phyloP scores from a whole-genome alignment of 1,140 invertebrate genomes.

The Drosophila willistoni region DNA sequence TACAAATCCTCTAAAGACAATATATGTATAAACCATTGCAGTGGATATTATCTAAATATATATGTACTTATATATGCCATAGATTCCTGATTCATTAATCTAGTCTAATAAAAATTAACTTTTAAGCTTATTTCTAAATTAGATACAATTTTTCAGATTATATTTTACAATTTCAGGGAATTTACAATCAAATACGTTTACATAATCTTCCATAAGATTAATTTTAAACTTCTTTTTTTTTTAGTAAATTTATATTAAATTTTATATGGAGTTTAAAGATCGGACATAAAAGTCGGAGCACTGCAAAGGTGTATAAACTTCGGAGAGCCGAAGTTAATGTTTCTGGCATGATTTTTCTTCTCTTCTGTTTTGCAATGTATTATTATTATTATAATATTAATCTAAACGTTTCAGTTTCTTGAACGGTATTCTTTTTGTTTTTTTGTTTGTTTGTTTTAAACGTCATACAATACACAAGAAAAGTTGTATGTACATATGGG shows the following conservation, averaged over 20 bases:
- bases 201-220: no score
- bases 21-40: constrained; percentile 21
- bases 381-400: constrained; percentile 1
- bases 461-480: constrained; percentile 10
- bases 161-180: not conserved
- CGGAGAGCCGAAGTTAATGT: not conserved
- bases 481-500: constrained; percentile 4
- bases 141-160: not conserved
- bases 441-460: constrained; percentile 11
- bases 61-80: not conserved
- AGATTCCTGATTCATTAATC: not conserved
- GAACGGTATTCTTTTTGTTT: constrained; percentile 11
- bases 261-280: no score
- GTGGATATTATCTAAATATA: not conserved
- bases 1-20: constrained; percentile 7
- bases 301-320: not conserved
- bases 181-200: not conserved
- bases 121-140: not conserved
- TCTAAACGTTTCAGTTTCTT: constrained; percentile 2
- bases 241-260: no score
- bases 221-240: no score
- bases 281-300: not conserved
- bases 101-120: not conserved
- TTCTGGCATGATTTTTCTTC: not conserved
- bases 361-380: not conserved